Conservation (phyloP, 1,140 invertebrate species). For the Leguminivora glycinivorella region DNA sequence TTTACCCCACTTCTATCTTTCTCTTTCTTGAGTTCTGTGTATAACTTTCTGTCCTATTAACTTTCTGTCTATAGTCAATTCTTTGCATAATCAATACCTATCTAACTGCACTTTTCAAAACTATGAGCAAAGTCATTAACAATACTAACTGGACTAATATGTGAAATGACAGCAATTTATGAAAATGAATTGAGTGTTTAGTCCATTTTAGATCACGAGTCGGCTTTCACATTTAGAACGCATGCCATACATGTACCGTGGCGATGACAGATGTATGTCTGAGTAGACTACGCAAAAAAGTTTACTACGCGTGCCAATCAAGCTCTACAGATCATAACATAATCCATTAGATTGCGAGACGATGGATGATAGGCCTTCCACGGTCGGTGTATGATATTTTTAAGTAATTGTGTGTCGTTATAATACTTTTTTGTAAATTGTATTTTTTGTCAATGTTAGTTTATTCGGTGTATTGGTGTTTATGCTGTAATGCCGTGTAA, state of each 20-base stretch:
- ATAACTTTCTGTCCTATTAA: constrained; percentile 28
- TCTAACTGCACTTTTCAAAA: constrained; percentile 58
- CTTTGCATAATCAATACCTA: constrained; percentile 41
- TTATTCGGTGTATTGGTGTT: too few relatives aligned
- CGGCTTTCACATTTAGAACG: constrained; percentile 7
- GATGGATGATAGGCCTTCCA: too few relatives aligned
- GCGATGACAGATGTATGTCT: neutral
- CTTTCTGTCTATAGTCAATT: constrained; percentile 31
- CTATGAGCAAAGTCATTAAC: constrained; percentile 58
- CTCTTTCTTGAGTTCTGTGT: constrained; percentile 33
- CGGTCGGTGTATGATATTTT: too few relatives aligned
- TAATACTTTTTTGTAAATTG: too few relatives aligned
- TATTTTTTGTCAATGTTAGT: too few relatives aligned
- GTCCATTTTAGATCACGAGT: constrained; percentile 3
- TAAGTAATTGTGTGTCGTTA: too few relatives aligned
- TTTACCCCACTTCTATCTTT: constrained; percentile 35
- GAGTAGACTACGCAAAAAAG: neutral
- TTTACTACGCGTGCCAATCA: neutral
- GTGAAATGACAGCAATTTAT: neutral
- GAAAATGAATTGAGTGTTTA: neutral
- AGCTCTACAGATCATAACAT: neutral
- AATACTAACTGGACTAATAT: constrained; percentile 49
- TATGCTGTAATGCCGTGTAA: too few relatives aligned
- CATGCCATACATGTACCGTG: neutral
- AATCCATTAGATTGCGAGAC: too few relatives aligned